Conservation (phyloP, 2,797 vertebrate genomes). For the Manis crassicaudata region DNA sequence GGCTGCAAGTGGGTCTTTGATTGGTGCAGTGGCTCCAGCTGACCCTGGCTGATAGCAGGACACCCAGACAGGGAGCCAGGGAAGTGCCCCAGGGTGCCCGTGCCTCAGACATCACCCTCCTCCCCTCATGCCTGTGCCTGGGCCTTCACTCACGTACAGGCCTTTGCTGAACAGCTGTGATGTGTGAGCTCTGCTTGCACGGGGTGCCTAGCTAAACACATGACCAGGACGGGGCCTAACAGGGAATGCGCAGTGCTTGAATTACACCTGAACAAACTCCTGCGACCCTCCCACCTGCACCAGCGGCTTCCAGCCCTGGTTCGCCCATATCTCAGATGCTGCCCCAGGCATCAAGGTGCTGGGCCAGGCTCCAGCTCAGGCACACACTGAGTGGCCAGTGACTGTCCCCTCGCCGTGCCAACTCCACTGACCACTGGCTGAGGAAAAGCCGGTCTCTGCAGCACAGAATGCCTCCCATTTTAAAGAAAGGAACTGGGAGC, state of each 20-base stretch:
- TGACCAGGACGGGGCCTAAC: background rate
- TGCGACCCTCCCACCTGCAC: background rate
- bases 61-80: background rate
- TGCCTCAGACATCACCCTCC: accelerated
- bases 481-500: background rate
- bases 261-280: accelerated
- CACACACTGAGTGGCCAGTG: accelerated
- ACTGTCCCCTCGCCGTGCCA: accelerated
- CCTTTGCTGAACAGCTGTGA: background rate
- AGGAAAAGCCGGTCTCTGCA: background rate
- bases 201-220: background rate
- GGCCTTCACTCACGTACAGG: accelerated
- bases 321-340: background rate
- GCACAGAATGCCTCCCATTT: accelerated
- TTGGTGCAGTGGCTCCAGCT: background rate
- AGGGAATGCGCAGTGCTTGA: accelerated
- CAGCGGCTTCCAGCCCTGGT: background rate
- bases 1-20: background rate
- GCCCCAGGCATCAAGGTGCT: accelerated
- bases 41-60: background rate
- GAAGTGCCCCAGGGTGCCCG: background rate
- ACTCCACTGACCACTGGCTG: background rate
- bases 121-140: background rate
- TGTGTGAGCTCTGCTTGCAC: accelerated
- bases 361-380: accelerated